Evolutionary conservation across 2,888 invertebrate genomes (phyloP).

Genomic region (Cryptocephalus moraei): DNA sequence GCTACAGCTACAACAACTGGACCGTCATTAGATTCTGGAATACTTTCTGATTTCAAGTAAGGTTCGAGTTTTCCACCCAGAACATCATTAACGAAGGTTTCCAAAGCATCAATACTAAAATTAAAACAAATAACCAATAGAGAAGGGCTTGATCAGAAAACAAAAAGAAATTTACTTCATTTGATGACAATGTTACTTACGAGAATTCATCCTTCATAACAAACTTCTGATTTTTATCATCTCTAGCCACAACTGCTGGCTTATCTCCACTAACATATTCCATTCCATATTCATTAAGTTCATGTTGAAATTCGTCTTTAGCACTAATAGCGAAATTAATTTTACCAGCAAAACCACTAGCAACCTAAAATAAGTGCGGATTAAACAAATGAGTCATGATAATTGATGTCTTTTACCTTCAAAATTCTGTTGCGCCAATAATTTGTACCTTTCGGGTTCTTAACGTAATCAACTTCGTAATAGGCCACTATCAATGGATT

Average conservation of each 20-base stretch:
- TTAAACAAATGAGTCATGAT: neutral
- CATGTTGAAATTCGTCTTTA: slow-evolving; percentile 89
- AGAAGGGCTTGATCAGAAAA: neutral
- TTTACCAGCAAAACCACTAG: slow-evolving; percentile 39
- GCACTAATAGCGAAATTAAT: slow-evolving; percentile 85
- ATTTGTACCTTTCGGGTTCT: slow-evolving; percentile 96
- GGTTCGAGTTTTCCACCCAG: slow-evolving; percentile 76
- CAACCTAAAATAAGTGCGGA: slow-evolving; percentile 43
- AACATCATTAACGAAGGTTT: slow-evolving; percentile 75
- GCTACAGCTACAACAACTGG: slow-evolving; percentile 87
- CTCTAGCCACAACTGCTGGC: slow-evolving; percentile 76
- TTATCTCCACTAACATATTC: slow-evolving; percentile 80
- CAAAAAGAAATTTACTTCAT: neutral
- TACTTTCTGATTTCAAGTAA: slow-evolving; percentile 88
- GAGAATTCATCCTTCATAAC: slow-evolving; percentile 84
- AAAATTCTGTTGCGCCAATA: slow-evolving; percentile 97
- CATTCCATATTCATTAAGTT: slow-evolving; percentile 88
- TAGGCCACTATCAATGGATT: slow-evolving; percentile 87
- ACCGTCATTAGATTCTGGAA: slow-evolving; percentile 77
- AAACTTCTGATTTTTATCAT: slow-evolving; percentile 80
- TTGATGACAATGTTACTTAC: slow-evolving; percentile 39
- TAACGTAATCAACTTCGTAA: slow-evolving; percentile 89
- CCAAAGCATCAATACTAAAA: slow-evolving; percentile 69
- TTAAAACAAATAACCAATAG: slow-evolving; percentile 11
- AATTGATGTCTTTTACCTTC: slow-evolving; percentile 45